Evolutionary conservation across 2,113 vertebrate species (phyloP).

Genomic region (Caretta caretta): DNA sequence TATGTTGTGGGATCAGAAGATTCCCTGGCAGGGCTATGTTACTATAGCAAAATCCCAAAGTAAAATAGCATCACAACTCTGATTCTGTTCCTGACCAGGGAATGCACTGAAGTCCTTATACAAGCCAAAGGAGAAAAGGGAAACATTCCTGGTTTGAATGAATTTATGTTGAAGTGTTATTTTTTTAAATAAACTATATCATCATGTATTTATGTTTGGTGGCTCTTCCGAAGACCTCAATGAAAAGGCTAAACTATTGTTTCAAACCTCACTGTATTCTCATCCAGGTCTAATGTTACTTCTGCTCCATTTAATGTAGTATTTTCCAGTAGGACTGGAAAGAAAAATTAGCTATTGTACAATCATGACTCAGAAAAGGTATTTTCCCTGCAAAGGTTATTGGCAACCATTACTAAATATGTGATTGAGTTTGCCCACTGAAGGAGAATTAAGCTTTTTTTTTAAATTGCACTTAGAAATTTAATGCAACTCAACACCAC

Average conservation of each 20-base stretch:
- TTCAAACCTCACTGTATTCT: neutral
- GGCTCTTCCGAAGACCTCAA: neutral
- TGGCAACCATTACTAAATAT: neutral
- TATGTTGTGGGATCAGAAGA: neutral
- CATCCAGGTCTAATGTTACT: neutral
- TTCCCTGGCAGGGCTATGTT: neutral
- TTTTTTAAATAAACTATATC: neutral
- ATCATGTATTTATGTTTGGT: neutral
- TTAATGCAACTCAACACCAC: neutral
- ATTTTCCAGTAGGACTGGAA: neutral
- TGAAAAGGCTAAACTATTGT: neutral
- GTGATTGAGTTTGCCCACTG: neutral
- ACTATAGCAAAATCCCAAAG: neutral
- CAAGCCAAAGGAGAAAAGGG: neutral
- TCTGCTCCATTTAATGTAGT: neutral
- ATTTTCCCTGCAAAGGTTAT: neutral
- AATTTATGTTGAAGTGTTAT: neutral
- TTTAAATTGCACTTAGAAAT: neutral
- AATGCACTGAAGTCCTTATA: neutral
- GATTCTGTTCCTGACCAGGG: neutral
- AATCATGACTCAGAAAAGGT: neutral
- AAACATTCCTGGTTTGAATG: rapidly evolving
- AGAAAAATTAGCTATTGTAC: neutral
- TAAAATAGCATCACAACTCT: neutral
- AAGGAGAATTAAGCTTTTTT: neutral